These are phyloP conservation scores for Philaethria dido DNA, from an alignment of 2,888 invertebrate species.

Conservation along the genomic window DNA sequence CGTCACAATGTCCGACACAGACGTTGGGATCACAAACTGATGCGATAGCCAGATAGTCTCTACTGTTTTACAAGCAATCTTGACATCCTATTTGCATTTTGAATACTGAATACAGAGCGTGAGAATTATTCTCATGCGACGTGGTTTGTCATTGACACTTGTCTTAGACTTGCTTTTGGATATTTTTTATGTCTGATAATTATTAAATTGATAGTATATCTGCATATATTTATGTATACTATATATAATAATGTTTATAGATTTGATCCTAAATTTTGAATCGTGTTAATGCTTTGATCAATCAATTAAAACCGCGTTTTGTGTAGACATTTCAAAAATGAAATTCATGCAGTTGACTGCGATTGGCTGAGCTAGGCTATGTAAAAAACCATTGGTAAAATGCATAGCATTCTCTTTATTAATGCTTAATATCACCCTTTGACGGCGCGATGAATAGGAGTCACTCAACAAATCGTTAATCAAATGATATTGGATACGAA, in stretches of 20 bases:
- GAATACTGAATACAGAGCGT: slow-evolving; percentile 56
- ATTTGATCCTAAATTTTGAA: slow-evolving; percentile 14
- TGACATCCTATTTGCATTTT: slow-evolving; percentile 71
- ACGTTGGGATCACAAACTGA: slow-evolving; percentile 47
- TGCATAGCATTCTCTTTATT: slow-evolving; percentile 71
- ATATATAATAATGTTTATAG: not conserved
- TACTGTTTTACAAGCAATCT: slow-evolving; percentile 60
- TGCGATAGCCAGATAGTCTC: slow-evolving; percentile 62
- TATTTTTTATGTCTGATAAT: not conserved
- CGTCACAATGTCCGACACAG: slow-evolving; percentile 52
- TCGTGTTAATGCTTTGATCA: slow-evolving; percentile 41
- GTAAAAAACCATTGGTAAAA: slow-evolving; percentile 48
- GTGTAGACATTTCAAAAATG: slow-evolving; percentile 40
- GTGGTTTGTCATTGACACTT: slow-evolving; percentile 16
- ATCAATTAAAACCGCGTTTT: slow-evolving; percentile 45
- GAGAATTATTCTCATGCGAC: slow-evolving; percentile 50
- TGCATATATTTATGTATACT: not conserved
- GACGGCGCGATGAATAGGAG: slow-evolving; percentile 76
- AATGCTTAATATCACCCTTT: slow-evolving; percentile 81
- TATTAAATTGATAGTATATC: not conserved
- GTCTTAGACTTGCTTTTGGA: not conserved
- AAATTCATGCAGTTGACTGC: slow-evolving; percentile 44
- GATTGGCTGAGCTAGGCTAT: slow-evolving; percentile 43
- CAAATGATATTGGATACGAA: slow-evolving; percentile 77
- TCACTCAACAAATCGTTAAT: slow-evolving; percentile 83